phyloP scores from a whole-genome alignment of 2,888 invertebrate genomes.

The Cryptocheilus praepositus region DNA sequence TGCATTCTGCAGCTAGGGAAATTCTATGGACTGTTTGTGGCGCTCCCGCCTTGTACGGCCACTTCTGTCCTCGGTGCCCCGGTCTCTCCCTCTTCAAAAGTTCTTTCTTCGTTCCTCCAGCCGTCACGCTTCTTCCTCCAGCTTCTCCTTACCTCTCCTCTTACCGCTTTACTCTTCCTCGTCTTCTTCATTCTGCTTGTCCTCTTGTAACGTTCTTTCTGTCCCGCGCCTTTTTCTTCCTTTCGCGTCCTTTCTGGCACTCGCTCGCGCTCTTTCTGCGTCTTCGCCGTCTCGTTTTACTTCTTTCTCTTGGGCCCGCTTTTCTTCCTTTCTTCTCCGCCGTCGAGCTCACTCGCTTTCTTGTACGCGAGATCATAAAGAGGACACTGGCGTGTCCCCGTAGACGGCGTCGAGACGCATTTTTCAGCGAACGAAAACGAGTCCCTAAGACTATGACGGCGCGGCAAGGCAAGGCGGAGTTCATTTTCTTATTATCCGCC shows the following conservation, averaged over 20 bases:
- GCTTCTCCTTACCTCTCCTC: slow-evolving; percentile 9
- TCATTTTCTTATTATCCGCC: slow-evolving; percentile 29
- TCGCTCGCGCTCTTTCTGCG: slow-evolving; percentile 6
- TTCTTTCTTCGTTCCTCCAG: slow-evolving; percentile 42
- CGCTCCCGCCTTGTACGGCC: slow-evolving; percentile 53
- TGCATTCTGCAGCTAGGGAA: slow-evolving; percentile 50
- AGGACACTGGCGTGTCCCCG: slow-evolving; percentile 31
- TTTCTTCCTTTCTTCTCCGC: slow-evolving; percentile 16
- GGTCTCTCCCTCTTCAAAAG: slow-evolving; percentile 43
- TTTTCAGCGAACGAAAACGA: slow-evolving; percentile 32
- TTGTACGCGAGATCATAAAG: slow-evolving; percentile 18
- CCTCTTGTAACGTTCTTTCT: slow-evolving; percentile 15
- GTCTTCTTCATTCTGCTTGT: slow-evolving; percentile 26
- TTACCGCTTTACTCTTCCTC: slow-evolving; percentile 30
- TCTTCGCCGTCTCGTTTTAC: not conserved
- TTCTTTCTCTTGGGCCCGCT: slow-evolving; percentile 12
- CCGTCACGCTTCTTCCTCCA: slow-evolving; percentile 15
- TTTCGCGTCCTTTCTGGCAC: slow-evolving; percentile 12
- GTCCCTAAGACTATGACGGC: slow-evolving; percentile 16
- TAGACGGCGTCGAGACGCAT: slow-evolving; percentile 38
- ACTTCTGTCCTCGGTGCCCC: slow-evolving; percentile 54
- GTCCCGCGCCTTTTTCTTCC: slow-evolving; percentile 3
- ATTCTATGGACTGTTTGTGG: slow-evolving; percentile 62
- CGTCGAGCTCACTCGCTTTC: slow-evolving; percentile 11
- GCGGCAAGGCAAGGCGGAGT: slow-evolving; percentile 2